Evolutionary conservation across 2,113 vertebrate genomes (phyloP).

Genomic region (Indri indri): DNA sequence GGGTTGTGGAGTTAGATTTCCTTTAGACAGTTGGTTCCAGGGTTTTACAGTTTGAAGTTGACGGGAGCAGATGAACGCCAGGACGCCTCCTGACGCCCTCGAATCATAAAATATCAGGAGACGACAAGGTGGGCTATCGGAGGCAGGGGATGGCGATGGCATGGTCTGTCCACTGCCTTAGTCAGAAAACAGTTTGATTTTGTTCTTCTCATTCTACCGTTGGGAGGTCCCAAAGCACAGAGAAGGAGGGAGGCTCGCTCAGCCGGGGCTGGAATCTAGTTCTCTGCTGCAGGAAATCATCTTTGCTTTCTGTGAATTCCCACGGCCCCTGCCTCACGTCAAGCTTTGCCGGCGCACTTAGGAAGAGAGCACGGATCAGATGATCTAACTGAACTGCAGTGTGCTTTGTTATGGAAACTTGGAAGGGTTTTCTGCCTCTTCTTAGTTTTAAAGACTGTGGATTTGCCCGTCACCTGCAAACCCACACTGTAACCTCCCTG

Average conservation of each 20-base stretch:
- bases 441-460: neutral
- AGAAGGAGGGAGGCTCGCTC: neutral
- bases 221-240: neutral
- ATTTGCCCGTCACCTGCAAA: neutral
- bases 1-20: neutral
- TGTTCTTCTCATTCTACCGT: neutral
- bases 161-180: neutral
- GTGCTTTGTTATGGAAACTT: no score
- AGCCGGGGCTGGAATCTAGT: neutral
- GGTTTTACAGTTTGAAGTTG: neutral
- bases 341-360: neutral
- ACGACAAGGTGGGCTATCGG: neutral
- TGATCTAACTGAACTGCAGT: fast-evolving
- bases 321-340: neutral
- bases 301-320: neutral
- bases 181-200: neutral
- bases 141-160: neutral
- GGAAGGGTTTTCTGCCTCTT: neutral
- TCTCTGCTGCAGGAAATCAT: neutral
- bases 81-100: neutral
- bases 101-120: neutral
- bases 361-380: neutral
- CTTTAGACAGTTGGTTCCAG: neutral
- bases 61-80: neutral
- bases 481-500: neutral